Conservation (phyloP, 30 jellyfish, hydroid and myxozoan genomes). For the Cassiopea xamachana region DNA sequence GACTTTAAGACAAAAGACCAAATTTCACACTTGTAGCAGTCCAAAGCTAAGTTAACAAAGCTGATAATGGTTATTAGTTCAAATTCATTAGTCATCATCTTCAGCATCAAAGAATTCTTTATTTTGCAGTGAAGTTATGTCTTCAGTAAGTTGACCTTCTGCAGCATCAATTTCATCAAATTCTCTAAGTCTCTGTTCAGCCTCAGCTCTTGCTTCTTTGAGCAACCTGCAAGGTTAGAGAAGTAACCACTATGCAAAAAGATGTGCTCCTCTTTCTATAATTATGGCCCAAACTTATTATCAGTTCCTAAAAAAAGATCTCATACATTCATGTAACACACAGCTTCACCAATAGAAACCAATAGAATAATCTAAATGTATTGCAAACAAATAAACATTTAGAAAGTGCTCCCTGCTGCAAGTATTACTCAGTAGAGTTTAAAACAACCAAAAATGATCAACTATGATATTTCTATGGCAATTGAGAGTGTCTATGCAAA, state of each 20-base stretch:
- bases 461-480: too few species aligned
- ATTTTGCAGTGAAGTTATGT: background rate
- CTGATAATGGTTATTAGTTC: background rate
- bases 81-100: background rate
- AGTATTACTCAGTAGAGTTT: too few species aligned
- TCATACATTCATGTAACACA: too few species aligned
- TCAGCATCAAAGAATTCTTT: background rate
- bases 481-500: too few species aligned
- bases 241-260: background rate
- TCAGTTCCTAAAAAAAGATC: too few species aligned
- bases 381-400: too few species aligned
- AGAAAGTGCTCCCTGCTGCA: too few species aligned
- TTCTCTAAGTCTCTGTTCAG: slow-evolving; percentile 9
- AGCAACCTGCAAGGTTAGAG: background rate
- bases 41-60: background rate
- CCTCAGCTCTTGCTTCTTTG: slow-evolving; percentile 15
- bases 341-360: too few species aligned
- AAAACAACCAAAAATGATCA: too few species aligned
- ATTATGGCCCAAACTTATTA: too few species aligned
- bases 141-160: background rate
- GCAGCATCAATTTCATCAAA: slow-evolving; percentile 24
- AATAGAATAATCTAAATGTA: too few species aligned
- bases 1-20: too few species aligned
- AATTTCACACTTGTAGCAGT: background rate
- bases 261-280: background rate